Conservation (phyloP, 1,140 invertebrate species). For the Drosophila simulans region DNA sequence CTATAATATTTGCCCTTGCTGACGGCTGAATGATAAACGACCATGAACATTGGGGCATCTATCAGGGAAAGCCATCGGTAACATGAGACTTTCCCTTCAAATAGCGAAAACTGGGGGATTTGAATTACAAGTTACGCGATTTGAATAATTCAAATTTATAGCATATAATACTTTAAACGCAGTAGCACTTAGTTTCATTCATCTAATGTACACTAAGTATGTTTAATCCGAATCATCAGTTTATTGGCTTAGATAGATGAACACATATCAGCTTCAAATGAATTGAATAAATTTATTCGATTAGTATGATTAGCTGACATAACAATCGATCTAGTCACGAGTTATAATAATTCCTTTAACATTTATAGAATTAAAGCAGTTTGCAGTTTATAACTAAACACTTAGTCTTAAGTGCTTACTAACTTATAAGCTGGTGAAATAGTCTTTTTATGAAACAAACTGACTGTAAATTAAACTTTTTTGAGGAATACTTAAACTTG, state of each 20-base stretch:
- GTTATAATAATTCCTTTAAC: not conserved
- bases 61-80: slow-evolving; percentile 16
- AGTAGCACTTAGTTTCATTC: not conserved
- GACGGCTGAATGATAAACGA: slow-evolving; percentile 39
- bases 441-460: no score
- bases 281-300: slow-evolving; percentile 1
- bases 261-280: not conserved
- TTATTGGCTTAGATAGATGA: not conserved
- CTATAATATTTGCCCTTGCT: slow-evolving; percentile 22
- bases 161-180: no score
- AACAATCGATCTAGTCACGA: not conserved
- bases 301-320: slow-evolving; percentile 2
- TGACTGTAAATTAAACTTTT: not conserved
- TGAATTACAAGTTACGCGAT: no score
- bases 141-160: no score
- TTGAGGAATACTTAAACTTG: not conserved
- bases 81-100: slow-evolving; percentile 14
- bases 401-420: not conserved
- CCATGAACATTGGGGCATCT: slow-evolving; percentile 20
- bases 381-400: not conserved
- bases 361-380: not conserved
- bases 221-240: not conserved
- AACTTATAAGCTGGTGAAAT: no score
- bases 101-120: no score
- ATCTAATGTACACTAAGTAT: not conserved